Conservation (phyloP, 2,113 vertebrate genomes). For the Apus apus region DNA sequence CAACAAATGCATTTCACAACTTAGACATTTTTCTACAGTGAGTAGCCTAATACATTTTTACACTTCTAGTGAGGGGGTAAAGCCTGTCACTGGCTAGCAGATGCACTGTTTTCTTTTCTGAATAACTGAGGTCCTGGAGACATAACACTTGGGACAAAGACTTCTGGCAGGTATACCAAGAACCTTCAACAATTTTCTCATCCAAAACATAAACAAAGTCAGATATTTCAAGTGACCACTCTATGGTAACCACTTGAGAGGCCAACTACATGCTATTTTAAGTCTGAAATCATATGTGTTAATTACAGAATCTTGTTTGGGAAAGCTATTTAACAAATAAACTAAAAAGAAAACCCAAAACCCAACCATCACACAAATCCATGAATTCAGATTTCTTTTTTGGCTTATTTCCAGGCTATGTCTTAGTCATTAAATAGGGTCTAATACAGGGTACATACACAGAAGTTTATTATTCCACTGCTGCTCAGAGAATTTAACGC, state of each 20-base stretch:
- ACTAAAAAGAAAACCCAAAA: no score
- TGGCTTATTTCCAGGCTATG: conserved; percentile 1
- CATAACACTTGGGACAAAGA: accelerated
- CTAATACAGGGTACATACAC: not conserved
- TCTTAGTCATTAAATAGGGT: not conserved
- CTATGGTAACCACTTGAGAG: not conserved
- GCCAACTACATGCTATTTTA: not conserved
- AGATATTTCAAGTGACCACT: not conserved
- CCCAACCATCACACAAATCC: not conserved
- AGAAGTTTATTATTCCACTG: conserved; percentile 15
- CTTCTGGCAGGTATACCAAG: not conserved
- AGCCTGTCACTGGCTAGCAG: not conserved
- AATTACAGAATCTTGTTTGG: not conserved
- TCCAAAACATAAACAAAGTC: not conserved
- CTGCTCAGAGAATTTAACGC: not conserved
- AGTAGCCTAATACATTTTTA: not conserved
- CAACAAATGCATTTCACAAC: not conserved
- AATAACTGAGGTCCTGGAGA: not conserved
- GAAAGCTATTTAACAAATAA: not conserved
- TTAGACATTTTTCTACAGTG: not conserved
- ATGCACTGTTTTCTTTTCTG: not conserved
- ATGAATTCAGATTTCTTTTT: not conserved
- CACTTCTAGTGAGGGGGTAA: not conserved
- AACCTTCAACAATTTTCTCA: not conserved
- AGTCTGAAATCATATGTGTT: not conserved